phyloP scores from a whole-genome alignment of 2,797 vertebrate genomes.

The Tokudaia tokunoshimensis region DNA sequence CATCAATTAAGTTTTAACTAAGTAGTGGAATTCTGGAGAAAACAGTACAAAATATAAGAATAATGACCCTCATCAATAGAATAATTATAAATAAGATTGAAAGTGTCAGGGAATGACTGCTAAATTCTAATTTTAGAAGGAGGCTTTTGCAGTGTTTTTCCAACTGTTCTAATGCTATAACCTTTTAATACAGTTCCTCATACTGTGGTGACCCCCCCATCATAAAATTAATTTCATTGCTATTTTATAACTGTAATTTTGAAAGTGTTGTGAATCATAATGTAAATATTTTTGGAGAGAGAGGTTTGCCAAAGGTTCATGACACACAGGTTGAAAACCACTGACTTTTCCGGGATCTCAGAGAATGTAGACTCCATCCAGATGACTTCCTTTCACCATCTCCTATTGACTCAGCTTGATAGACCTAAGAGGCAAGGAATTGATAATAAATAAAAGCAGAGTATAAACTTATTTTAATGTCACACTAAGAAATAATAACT shows the following conservation, averaged over 20 bases:
- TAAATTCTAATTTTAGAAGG: neutral
- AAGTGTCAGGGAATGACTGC: neutral
- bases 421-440: neutral
- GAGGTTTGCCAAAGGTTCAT: neutral
- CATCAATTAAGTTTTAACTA: neutral
- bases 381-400: neutral
- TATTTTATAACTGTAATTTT: neutral
- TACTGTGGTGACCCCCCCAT: neutral
- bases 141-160: neutral
- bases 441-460: neutral
- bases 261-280: neutral
- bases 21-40: neutral
- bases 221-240: neutral
- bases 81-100: neutral
- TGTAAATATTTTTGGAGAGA: neutral
- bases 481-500: slow-evolving; percentile 9
- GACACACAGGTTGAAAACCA: neutral
- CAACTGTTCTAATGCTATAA: neutral
- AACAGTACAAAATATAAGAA: neutral
- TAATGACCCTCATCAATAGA: neutral
- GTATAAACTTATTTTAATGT: slow-evolving; percentile 1
- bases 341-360: neutral
- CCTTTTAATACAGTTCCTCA: neutral
- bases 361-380: neutral
- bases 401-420: neutral